A percentile compares a stretch with the other conserved stretches of the same genome.
These are phyloP conservation scores for Patella ulyssiponensis DNA, from an alignment of 2,888 invertebrate species.

Conservation along the genomic window DNA sequence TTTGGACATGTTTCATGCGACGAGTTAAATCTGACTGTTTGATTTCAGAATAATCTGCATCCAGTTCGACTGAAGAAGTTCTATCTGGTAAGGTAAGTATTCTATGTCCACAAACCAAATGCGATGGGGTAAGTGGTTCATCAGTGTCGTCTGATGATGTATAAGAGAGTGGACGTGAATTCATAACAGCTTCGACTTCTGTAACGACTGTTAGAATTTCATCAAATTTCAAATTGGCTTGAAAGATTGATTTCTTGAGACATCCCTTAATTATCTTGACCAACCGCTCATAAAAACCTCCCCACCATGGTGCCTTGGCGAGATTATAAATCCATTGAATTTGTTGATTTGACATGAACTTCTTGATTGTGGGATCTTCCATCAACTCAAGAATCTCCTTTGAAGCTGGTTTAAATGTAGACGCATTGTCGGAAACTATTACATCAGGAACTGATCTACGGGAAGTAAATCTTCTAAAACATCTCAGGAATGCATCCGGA, in stretches of 20 bases:
- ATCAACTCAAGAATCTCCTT: neutral
- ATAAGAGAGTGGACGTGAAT: conserved; percentile 6
- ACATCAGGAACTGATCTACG: conserved; percentile 6
- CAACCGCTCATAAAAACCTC: conserved; percentile 23
- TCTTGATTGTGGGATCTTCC: neutral
- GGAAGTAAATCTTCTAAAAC: conserved; percentile 20
- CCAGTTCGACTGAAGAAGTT: neutral
- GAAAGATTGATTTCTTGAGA: conserved; percentile 21
- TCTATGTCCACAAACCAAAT: conserved; percentile 18
- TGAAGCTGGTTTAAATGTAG: conserved; percentile 17
- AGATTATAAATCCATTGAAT: neutral
- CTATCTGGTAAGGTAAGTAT: conserved; percentile 15
- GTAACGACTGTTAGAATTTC: conserved; percentile 15
- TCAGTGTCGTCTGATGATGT: neutral
- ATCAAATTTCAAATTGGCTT: neutral
- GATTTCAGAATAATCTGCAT: neutral
- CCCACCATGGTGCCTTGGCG: conserved; percentile 21
- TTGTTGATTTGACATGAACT: neutral
- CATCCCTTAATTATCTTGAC: conserved; percentile 18
- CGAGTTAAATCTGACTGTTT: conserved; percentile 5
- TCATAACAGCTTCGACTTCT: conserved; percentile 14
- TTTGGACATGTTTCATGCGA: neutral
- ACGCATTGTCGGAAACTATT: conserved; percentile 20
- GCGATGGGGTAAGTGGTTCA: conserved; percentile 23
- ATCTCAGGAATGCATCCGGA: conserved; percentile 11